These are phyloP conservation scores for Epistrophella euchroma DNA, from an alignment of 2,888 invertebrate genomes.

Conservation along the genomic window DNA sequence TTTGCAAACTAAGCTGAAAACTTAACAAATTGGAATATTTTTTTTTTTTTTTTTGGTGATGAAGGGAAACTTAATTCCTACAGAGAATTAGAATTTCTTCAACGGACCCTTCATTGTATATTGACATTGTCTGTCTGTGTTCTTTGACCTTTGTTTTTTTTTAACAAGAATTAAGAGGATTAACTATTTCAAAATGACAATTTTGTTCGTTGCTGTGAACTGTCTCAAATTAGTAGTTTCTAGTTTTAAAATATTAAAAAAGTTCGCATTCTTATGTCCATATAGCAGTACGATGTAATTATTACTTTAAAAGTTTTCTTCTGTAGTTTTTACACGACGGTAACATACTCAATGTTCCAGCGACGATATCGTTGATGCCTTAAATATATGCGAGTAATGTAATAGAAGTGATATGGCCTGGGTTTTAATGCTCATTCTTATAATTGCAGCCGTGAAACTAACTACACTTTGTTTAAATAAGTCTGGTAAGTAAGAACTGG, in stretches of 20 bases:
- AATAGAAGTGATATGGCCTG: no score
- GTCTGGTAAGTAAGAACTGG: no score
- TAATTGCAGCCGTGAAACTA: no score
- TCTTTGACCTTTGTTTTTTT: background rate
- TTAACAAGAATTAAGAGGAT: background rate
- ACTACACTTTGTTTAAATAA: no score
- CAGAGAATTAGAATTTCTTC: background rate
- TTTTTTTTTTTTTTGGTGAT: conserved; percentile 11
- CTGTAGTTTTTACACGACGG: no score
- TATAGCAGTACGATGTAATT: no score
- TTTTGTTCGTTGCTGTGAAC: background rate
- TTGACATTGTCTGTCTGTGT: background rate
- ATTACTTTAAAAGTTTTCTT: no score
- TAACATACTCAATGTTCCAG: no score
- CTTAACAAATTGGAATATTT: conserved; percentile 5
- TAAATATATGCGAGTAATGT: no score
- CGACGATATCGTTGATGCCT: no score
- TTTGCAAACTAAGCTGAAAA: conserved; percentile 15
- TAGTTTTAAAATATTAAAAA: background rate
- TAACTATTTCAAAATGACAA: background rate
- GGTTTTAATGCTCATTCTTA: no score
- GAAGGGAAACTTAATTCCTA: background rate
- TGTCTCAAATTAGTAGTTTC: background rate
- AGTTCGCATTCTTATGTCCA: no score
- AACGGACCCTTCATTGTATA: background rate